phyloP scores from a whole-genome alignment of 2,888 invertebrate genomes.

The Anoplius nigerrimus region DNA sequence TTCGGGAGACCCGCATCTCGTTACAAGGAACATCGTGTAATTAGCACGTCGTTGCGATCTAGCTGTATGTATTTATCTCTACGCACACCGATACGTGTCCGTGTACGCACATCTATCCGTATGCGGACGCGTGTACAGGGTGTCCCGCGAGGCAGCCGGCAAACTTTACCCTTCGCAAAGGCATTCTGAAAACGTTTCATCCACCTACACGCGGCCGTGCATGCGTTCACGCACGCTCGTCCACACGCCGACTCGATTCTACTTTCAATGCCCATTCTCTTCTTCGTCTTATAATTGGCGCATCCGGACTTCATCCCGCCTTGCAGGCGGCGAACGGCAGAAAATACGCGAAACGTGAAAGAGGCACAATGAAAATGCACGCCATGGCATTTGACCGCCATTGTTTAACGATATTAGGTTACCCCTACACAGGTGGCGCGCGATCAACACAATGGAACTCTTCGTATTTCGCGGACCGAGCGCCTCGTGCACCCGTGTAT shows the following conservation, averaged over 20 bases:
- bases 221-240: too few relatives aligned
- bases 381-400: slow-evolving; percentile 39
- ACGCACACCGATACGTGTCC: slow-evolving; percentile 3
- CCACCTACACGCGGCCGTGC: too few relatives aligned
- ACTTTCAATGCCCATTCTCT: too few relatives aligned
- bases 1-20: slow-evolving; percentile 68
- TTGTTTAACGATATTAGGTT: slow-evolving; percentile 56
- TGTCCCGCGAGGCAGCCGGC: slow-evolving; percentile 2
- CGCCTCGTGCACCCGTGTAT: slow-evolving; percentile 23
- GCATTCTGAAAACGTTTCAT: not conserved
- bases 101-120: slow-evolving; percentile 1
- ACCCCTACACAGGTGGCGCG: slow-evolving; percentile 22
- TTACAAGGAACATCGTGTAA: slow-evolving; percentile 71
- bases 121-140: slow-evolving; percentile 29
- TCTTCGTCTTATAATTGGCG: too few relatives aligned
- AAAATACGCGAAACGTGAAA: slow-evolving; percentile 14
- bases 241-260: too few relatives aligned
- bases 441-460: slow-evolving; percentile 47
- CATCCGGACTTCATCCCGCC: too few relatives aligned
- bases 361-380: slow-evolving; percentile 30
- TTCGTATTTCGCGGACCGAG: slow-evolving; percentile 43
- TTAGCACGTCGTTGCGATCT: slow-evolving; percentile 71
- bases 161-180: not conserved
- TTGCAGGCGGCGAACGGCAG: too few relatives aligned
- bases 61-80: slow-evolving; percentile 30